Base-by-base conservation (phyloP, 1,140 invertebrate genomes). In the Scylla paramamosain region DNA sequence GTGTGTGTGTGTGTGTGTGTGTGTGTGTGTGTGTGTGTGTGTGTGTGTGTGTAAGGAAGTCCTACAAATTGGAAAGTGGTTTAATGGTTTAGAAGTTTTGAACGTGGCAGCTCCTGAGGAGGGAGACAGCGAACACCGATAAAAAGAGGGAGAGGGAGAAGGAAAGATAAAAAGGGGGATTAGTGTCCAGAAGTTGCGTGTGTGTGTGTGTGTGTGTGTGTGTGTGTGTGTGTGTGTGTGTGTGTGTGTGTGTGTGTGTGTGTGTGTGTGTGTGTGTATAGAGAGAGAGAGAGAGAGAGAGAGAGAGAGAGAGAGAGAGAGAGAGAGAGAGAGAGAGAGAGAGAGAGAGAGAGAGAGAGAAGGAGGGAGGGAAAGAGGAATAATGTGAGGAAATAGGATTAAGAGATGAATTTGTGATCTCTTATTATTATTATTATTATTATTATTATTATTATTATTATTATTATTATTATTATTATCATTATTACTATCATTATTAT, bases 51-150 rank as follows among this genome's bases (percentile, higher is more conserved):
- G 39, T 39, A 59, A 59, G 52, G 67, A 77, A n/a, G 67, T 77
- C 12, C 20, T 20, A 77, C 20, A 77, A 77, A 77, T 77, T 77
- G 67, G 67, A 77, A 77, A 77, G n/a, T 77, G 67, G 67, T 77
- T 77, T 77, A 77, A 77, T 77, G 67, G 67, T 77, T 77, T 77
- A 77, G 67, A 77, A 77, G 67, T 77, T 77, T n/a, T 77, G 67
- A n/a, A 77, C 67, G 20, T 77, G 67, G 67, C 67, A 77, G 25
- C 20, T 77, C 12, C 67, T 77, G 67, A 77, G 20, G 67, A 77
- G 67, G 67, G 67, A n/a, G 67, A 77, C 67, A n/a, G 67, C 20
- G 67, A 77, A 25, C 4, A 77, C 12, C n/a, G 67, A 77, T 77
- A 77, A 77, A 77, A 77, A 77, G 67, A n/a, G 67, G 67, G 67